Evolutionary conservation across 2,888 invertebrate genomes (phyloP), one percentile per base, ranked within the genome.

Genomic region (Leucophenga montana): DNA sequence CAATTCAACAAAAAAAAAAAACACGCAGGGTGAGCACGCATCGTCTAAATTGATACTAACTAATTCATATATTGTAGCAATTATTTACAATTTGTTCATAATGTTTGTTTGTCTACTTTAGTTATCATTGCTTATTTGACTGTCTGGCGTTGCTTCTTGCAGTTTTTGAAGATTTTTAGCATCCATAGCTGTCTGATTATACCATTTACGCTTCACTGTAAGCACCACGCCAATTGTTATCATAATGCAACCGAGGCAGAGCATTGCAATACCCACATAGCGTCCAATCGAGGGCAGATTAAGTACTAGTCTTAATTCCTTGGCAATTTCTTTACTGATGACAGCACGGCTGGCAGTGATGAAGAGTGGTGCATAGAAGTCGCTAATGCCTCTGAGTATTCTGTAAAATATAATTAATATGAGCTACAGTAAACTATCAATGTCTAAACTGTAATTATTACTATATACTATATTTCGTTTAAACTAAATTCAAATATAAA

Each of bases 301-400:
- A 0, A 88, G 69, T 0, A 65, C 80, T 20, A 88, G 57, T 87
- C 75, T 85, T 1, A 86, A 67, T 72, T 85, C 79, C 3, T 72
- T 68, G 18, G 86, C 86, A 0, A 87, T 48, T 20, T 77, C 76
- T 9, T 75, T 73, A 59, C 73, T 73, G 3, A 86, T 76, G 14
- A 50, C 39, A 1, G 81, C 86, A 11, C 77, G 78, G 59, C 79
- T 86, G 39, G 82, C 74, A 0, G 79, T 81, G 3, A 79, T 73
- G 54, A 86, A 87, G n/a, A 86, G 69, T 1, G 86, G 86, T 0
- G 82, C 86, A 79, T 85, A 86, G 62, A 86, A 86, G 0, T 77
- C 75, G 0, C 77, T 81, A 2, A 86, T 70, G 8, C 66, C 73
- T 3, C 70, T 81, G 3, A 86, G 53, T 57, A 86, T 83, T 65